A percentile compares a stretch with the other conserved stretches of the same genome.
These are phyloP conservation scores for Rhinolophus sinicus DNA, from an alignment of 2,113 vertebrate genomes.

Conservation along the genomic window DNA sequence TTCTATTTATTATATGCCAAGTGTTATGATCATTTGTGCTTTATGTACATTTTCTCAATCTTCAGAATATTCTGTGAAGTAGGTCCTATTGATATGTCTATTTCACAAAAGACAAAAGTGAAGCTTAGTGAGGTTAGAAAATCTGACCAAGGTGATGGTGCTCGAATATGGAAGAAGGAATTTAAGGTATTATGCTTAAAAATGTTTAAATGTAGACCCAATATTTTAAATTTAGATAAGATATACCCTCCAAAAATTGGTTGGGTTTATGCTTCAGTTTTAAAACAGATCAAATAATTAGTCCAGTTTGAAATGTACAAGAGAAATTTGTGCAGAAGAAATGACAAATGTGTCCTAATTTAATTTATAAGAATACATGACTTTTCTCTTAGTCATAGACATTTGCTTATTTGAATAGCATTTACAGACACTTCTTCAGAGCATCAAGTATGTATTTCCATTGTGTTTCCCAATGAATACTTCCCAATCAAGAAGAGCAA, in stretches of 20 bases:
- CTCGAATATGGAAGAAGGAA: neutral
- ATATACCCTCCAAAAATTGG: neutral
- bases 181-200: neutral
- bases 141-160: neutral
- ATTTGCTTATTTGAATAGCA: neutral
- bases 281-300: conserved; percentile 8
- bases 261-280: neutral
- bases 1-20: neutral
- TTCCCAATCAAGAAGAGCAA: neutral
- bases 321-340: neutral
- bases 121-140: neutral
- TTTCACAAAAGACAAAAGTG: neutral
- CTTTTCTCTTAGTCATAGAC: neutral
- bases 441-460: neutral
- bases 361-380: neutral
- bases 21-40: neutral
- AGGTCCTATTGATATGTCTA: neutral
- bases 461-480: neutral
- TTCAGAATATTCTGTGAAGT: conserved; percentile 9
- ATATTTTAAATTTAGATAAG: neutral
- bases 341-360: neutral
- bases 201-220: neutral
- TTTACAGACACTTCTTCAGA: neutral
- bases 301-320: neutral
- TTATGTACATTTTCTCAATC: conserved; percentile 23